phyloP scores from a whole-genome alignment of 2,888 invertebrate genomes.

The Hypomecis atomaria region DNA sequence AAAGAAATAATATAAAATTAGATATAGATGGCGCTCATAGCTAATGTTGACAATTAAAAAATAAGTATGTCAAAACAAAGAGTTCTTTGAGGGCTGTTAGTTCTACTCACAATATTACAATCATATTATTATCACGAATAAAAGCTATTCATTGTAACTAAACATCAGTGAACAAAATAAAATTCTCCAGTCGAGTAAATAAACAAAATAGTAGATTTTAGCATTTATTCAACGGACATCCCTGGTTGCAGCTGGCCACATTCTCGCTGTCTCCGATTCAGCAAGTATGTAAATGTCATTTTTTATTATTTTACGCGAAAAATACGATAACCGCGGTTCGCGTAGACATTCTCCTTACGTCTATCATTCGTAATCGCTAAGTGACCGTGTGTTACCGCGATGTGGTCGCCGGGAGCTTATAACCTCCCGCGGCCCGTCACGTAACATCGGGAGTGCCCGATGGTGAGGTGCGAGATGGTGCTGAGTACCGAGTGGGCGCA shows the following conservation, averaged over 20 bases:
- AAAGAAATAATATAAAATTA: too few relatives aligned
- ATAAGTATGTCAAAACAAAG: too few relatives aligned
- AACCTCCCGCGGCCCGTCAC: slow-evolving; percentile 76
- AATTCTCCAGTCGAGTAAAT: neutral
- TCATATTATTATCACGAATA: too few relatives aligned
- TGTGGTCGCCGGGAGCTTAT: slow-evolving; percentile 61
- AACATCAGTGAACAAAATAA: too few relatives aligned
- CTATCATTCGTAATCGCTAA: slow-evolving; percentile 12
- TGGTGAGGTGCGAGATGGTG: slow-evolving; percentile 87
- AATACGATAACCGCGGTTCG: slow-evolving; percentile 52
- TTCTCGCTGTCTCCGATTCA: slow-evolving; percentile 79
- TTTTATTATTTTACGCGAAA: slow-evolving; percentile 51
- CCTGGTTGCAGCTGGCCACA: slow-evolving; percentile 76
- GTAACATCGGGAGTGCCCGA: slow-evolving; percentile 76
- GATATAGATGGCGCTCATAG: too few relatives aligned
- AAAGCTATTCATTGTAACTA: too few relatives aligned
- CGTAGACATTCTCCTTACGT: slow-evolving; percentile 40
- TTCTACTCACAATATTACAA: too few relatives aligned
- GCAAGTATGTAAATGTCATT: slow-evolving; percentile 85
- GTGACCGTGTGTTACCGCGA: slow-evolving; percentile 41
- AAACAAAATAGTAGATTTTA: slow-evolving; percentile 41
- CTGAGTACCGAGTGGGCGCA: slow-evolving; percentile 99
- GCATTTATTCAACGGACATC: slow-evolving; percentile 65
- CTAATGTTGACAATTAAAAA: too few relatives aligned
- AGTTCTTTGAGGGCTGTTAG: too few relatives aligned